Evolutionary conservation across 2,113 vertebrate genomes (phyloP).

Genomic region (Cebus imitator): DNA sequence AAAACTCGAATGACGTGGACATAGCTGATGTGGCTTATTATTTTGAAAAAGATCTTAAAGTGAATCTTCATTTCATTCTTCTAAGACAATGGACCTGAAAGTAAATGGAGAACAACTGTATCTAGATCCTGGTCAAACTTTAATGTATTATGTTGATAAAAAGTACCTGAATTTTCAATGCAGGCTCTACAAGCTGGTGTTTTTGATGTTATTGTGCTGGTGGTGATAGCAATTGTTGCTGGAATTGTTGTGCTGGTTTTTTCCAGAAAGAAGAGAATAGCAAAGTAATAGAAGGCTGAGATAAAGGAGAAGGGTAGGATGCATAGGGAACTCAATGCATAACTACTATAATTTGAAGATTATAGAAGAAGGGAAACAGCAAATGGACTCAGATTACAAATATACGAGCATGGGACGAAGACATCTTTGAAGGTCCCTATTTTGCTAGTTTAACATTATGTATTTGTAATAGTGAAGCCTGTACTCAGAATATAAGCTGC

Average conservation of each 20-base stretch:
- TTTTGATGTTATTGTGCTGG: constrained; percentile 94
- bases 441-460: constrained; percentile 15
- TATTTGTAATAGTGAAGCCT: constrained; percentile 43
- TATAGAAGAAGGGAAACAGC: constrained; percentile 10
- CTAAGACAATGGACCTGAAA: background rate
- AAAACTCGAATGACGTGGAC: constrained; percentile 60
- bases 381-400: background rate
- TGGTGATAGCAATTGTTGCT: constrained; percentile 87
- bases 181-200: constrained; percentile 88
- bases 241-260: constrained; percentile 91
- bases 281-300: constrained; percentile 72
- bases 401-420: background rate
- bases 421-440: background rate
- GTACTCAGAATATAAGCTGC: constrained; percentile 39
- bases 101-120: constrained; percentile 70
- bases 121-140: constrained; percentile 74
- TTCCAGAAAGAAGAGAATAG: background rate
- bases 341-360: constrained; percentile 54
- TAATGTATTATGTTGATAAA: constrained; percentile 93
- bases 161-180: constrained; percentile 93
- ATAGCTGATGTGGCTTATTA: constrained; percentile 92
- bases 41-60: constrained; percentile 95
- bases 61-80: constrained; percentile 83
- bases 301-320: constrained; percentile 92
- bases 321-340: constrained; percentile 82